Evolutionary conservation across 1,140 invertebrate species (phyloP).

Genomic region (Bombus polaris): DNA sequence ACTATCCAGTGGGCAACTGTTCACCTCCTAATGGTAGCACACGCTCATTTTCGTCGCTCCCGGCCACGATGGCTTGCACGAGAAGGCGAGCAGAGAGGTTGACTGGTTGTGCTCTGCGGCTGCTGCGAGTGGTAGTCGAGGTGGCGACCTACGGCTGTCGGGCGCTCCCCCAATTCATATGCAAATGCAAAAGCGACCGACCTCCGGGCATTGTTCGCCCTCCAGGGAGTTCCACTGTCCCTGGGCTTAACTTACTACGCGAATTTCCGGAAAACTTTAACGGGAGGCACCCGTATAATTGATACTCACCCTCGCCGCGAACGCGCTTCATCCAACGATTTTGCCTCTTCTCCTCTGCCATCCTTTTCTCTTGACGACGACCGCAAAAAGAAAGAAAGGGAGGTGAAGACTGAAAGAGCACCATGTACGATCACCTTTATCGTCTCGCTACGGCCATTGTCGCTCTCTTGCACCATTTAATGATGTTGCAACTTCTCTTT

Average conservation of each 20-base stretch:
- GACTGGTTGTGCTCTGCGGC: slow-evolving; percentile 22
- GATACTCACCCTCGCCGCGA: slow-evolving; percentile 73
- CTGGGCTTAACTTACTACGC: slow-evolving; percentile 80
- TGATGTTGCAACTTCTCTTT: slow-evolving; percentile 49
- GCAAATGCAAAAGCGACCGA: slow-evolving; percentile 80
- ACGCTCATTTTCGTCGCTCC: slow-evolving; percentile 29
- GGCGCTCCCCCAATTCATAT: slow-evolving; percentile 78
- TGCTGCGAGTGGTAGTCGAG: slow-evolving; percentile 26
- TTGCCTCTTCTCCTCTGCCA: background rate
- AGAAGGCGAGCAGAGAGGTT: slow-evolving; percentile 5
- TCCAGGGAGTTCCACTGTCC: slow-evolving; percentile 73
- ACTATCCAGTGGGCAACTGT: slow-evolving; percentile 59
- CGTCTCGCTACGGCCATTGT: slow-evolving; percentile 53
- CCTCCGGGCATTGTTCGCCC: slow-evolving; percentile 77
- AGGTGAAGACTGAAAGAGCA: slow-evolving; percentile 21
- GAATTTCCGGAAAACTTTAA: slow-evolving; percentile 81
- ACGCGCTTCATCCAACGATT: slow-evolving; percentile 24
- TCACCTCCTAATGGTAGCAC: slow-evolving; percentile 33
- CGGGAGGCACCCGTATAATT: slow-evolving; percentile 77
- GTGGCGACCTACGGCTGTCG: slow-evolving; percentile 34
- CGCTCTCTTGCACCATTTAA: slow-evolving; percentile 59
- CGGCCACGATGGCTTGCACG: background rate
- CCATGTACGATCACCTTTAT: slow-evolving; percentile 55
- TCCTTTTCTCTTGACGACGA: background rate
- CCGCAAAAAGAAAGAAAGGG: background rate